Conservation (phyloP, 2,888 invertebrate species). For the Drosophila infuscata region DNA sequence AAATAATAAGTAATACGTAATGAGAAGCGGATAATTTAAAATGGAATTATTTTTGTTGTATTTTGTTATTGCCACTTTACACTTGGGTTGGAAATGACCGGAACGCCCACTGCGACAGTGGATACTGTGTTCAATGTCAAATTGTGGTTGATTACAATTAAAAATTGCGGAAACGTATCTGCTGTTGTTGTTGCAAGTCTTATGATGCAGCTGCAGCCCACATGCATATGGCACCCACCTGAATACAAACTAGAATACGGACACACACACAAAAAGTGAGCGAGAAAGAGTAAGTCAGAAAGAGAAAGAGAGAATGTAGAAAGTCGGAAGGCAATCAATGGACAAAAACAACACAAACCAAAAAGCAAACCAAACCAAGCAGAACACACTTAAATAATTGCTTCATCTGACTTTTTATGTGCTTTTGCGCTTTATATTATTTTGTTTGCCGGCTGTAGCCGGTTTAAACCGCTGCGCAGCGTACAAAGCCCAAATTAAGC, state of each 20-base stretch:
- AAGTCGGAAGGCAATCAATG: constrained; percentile 62
- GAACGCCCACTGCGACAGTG: constrained; percentile 7
- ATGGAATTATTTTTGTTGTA: no score
- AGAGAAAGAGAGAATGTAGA: constrained; percentile 1
- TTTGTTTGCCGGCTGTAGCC: constrained; percentile 59
- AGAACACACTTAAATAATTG: constrained; percentile 63
- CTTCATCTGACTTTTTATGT: constrained; percentile 32
- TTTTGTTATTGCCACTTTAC: background rate
- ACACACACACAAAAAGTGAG: background rate
- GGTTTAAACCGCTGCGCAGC: constrained; percentile 57
- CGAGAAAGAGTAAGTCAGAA: background rate
- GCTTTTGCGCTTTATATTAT: constrained; percentile 24
- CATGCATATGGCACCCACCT: constrained; percentile 11
- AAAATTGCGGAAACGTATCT: constrained; percentile 29
- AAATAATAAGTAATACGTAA: constrained; percentile 57
- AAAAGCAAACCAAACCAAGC: constrained; percentile 18
- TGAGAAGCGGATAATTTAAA: constrained; percentile 13
- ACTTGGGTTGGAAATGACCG: background rate
- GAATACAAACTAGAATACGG: constrained; percentile 1
- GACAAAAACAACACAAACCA: constrained; percentile 16
- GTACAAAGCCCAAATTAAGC: constrained; percentile 37
- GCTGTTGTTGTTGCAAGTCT: constrained; percentile 6
- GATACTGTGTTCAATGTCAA: constrained; percentile 44
- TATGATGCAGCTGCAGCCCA: constrained; percentile 23
- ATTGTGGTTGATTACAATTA: constrained; percentile 35